Base-by-base conservation (phyloP, 1,140 invertebrate genomes). In the Liolophura sinensis region DNA sequence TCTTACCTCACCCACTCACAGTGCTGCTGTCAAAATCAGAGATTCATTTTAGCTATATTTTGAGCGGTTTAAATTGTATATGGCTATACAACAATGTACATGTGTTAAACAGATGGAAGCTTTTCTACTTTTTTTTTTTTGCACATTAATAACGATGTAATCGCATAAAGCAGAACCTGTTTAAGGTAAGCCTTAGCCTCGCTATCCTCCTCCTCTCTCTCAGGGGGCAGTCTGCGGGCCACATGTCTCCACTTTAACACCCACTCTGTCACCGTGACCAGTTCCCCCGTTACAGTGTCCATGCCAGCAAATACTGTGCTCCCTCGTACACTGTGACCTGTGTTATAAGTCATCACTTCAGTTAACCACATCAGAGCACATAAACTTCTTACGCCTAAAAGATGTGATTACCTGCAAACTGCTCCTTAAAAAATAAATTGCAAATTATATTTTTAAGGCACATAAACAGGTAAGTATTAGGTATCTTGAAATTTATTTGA, bases 181-280 rank as follows among this genome's bases (percentile, higher is more conserved):
- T 89, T 88, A 64, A 87, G 78, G 48, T 85, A 78, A 15, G 84
- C 72, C 60, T 83, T 78, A n/a, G 81, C 72, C 73, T 88, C 81
- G 58, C 74, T 76, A 46, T 84, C 78, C 77, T 75, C n/a, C n/a
- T n/a, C 72, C 65, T 76, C 63, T 65, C 76, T 64, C 25, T 73
- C 52, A 57, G 57, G 55, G 54, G 69, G 87, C 87, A 65, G 71
- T 77, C 52, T 74, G 69, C 67, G 47, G 15, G 66, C 67, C 57
- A 71, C 59, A 63, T 75, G 69, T 31, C 77, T 60, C 47, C 76
- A 83, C 57, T 82, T 73, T 11, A 92, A 82, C 48, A 86, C 88
- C 92, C 92, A 93, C 83, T 92, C 90, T 20, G 86, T 88, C 55
- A 93, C 81, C 15, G 88, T 87, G 1, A 92, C 85, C 65, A 91